Conservation (phyloP, 2,888 invertebrate genomes). For the Venustoraphidia nigricollis region DNA sequence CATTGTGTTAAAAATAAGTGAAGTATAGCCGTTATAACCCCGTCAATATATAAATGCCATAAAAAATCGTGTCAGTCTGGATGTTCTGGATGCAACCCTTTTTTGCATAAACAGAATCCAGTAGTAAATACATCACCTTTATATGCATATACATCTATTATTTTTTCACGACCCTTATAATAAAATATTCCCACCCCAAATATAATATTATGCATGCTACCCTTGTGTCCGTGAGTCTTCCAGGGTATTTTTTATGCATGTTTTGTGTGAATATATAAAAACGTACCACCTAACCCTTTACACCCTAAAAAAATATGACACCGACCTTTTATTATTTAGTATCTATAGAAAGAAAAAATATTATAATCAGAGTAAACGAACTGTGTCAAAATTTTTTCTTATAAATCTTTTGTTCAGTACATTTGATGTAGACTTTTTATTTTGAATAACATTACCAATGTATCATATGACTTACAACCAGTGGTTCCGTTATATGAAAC, state of each 20-base stretch:
- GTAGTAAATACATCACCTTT: no score
- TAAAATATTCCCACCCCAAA: conserved; percentile 24
- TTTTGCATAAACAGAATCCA: not conserved
- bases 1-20: no score
- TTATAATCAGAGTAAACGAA: conserved; percentile 28
- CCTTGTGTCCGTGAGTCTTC: conserved; percentile 26
- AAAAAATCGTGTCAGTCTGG: no score
- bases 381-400: conserved; percentile 28
- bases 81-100: not conserved
- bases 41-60: no score
- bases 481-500: no score
- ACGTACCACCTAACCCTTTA: conserved; percentile 23
- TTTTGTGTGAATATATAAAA: no score
- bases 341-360: conserved; percentile 18
- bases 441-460: no score
- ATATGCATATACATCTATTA: no score
- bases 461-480: no score
- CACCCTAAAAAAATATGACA: conserved; percentile 31
- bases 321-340: conserved; percentile 25
- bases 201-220: conserved; percentile 27
- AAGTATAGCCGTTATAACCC: no score
- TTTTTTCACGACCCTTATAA: not conserved
- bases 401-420: no score
- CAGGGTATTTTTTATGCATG: conserved; percentile 27
- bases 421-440: no score